Evolutionary conservation across 2,113 vertebrate species (phyloP), one percentile per base, ranked within the genome.

Genomic region (Leucosticte australis): DNA sequence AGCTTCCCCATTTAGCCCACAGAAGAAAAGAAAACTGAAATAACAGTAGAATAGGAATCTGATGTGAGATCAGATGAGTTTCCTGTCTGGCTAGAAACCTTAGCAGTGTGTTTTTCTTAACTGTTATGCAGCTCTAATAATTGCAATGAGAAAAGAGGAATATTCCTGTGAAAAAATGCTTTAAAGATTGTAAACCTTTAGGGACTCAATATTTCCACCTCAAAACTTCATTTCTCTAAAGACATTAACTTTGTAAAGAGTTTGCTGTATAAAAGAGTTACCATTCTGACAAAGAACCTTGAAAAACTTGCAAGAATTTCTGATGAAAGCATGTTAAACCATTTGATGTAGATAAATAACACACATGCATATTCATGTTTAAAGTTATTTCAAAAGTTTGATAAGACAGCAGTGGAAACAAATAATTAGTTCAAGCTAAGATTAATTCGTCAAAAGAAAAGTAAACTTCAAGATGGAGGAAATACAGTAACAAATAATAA

Each of bases 261-360:
- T 83, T 92, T 81, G 23, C 33, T 82, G 3, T 80, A 59, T 94
- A 31, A 96, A 91, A 94, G 91, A 77, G 30, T 91, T 89, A 22
- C 70, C 70, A 31, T 89, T 96, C 90, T 90, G 81, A 95, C 88
- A 96, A 95, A 94, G 79, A 86, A 33, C 77, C 60, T 85, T 91
- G 76, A 71, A 83, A 87, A 93, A 78, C 39, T 88, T 12, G 4
- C 78, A 88, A 83, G 86, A 82, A 68, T 76, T 91, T 79, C 47
- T 74, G 89, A 92, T 95, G 60, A 96, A 97, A 95, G 92, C 55
- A 37, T 18, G 33, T 86, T 82, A 55, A 85, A 74, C 27, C 16
- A 87, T 97, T 96, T 96, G 94, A 97, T 94, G 94, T 97, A 70
- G 92, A 95, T 94, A 96, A 97, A 94, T 95, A 97, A 94, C 68